A percentile compares a stretch with the other conserved stretches of the same genome.
Conservation (phyloP, 2,113 vertebrate genomes). For the Rana temporaria region DNA sequence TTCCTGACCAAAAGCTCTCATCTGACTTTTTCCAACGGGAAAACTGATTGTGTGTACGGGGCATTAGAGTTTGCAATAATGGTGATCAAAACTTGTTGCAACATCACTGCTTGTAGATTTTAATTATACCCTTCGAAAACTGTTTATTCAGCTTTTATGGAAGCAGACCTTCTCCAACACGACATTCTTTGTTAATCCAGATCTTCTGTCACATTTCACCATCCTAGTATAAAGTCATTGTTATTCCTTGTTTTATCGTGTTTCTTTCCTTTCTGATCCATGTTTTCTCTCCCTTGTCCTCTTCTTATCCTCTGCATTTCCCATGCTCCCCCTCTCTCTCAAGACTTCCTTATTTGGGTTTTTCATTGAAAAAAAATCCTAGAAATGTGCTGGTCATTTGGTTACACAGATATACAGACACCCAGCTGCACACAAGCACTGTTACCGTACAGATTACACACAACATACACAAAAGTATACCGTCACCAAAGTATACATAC, state of each 20-base stretch:
- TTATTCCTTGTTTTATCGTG: not conserved
- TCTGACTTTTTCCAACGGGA: too few relatives aligned
- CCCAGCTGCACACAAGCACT: conserved; percentile 16
- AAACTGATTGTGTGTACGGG: too few relatives aligned
- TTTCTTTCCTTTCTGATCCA: conserved; percentile 11
- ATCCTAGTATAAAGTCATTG: not conserved
- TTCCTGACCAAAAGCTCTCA: too few relatives aligned
- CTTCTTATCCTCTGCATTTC: not conserved
- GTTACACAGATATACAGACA: not conserved
- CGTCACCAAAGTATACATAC: not conserved
- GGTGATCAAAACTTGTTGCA: too few relatives aligned
- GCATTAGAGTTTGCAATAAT: too few relatives aligned
- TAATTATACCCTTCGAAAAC: too few relatives aligned
- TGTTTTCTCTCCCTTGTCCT: not conserved
- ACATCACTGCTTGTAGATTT: too few relatives aligned
- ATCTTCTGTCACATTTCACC: not conserved
- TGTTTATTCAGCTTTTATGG: not conserved
- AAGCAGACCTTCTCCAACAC: not conserved
- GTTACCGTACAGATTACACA: conserved; percentile 3
- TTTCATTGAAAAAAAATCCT: conserved; percentile 42
- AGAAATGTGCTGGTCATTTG: conserved; percentile 43
- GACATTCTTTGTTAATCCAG: not conserved
- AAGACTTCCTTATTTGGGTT: conserved; percentile 52
- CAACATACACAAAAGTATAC: not conserved
- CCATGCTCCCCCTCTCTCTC: conserved; percentile 9